Evolutionary conservation across 2,888 invertebrate genomes (phyloP), one percentile per base, ranked within the genome.

Genomic region (Spodoptera exigua): DNA sequence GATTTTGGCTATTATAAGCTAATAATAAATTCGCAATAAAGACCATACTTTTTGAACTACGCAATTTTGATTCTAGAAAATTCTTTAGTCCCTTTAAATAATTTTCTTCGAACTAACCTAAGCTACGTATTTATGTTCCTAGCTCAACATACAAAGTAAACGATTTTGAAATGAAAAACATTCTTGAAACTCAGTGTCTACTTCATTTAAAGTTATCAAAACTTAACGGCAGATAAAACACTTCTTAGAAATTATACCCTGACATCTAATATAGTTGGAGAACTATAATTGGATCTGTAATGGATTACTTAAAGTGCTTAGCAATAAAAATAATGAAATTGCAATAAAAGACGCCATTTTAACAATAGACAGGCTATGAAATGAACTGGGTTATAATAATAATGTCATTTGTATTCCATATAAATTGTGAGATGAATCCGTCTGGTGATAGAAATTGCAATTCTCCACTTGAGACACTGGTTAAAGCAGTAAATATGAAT

Each of bases 261-360:
- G 3, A 40, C 37, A 27, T 40, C 11, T 56, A 46, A 62, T 55
- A 44, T 46, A 43, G 36, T 54, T 53, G 4, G 3, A 7, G 12
- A 34, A 10, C 40, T 13, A 46, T 27, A n/a, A 47, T 40, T 17
- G 0, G 43, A 67, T 63, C 61, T 9, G 40, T n/a, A 70, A 57
- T 54, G 17, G 51, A 36, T 45, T 41, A 34, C n/a, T 53, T 53
- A 13, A 44, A 46, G 46, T 47, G 14, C 13, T 41, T 13, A 3
- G 48, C 39, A 14, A 27, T 51, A 35, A 37, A 53, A 40, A 48
- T 56, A 41, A 57, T 40, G 46, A 53, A 52, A 5, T 43, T 35
- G 52, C 27, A 16, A 53, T 35, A 65, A 44, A 21, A 13, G 17
- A 9, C 13, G 16, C 16, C 18, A 49, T 53, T 67, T 45, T 14